Conservation (phyloP, 2,888 invertebrate genomes). For the Conistra vaccinii region DNA sequence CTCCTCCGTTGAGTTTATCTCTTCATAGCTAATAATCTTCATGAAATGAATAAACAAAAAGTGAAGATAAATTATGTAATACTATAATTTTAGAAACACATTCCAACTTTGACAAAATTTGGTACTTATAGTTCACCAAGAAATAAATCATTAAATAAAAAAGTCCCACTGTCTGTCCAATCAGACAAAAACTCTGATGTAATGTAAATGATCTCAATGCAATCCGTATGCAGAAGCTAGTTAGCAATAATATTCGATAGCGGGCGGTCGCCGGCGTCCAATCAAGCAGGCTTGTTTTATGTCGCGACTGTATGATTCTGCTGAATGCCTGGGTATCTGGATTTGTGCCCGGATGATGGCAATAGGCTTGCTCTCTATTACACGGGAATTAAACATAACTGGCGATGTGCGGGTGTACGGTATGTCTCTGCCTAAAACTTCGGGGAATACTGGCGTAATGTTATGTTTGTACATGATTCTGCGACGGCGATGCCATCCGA, state of each 20-base stretch:
- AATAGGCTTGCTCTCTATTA: too few species aligned
- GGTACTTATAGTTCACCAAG: neutral
- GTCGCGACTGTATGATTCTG: slow-evolving; percentile 53
- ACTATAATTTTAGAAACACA: neutral
- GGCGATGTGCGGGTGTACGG: neutral
- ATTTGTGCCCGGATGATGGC: neutral
- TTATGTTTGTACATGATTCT: neutral
- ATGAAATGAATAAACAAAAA: neutral
- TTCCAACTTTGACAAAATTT: neutral
- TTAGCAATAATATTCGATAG: neutral
- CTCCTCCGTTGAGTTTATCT: neutral
- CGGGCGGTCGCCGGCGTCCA: slow-evolving; percentile 45
- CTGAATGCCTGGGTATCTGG: too few species aligned
- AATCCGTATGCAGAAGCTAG: neutral
- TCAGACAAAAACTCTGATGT: neutral
- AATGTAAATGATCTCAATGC: slow-evolving; percentile 5
- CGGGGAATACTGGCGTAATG: neutral
- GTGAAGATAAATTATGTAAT: neutral
- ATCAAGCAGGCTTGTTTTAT: slow-evolving; percentile 65
- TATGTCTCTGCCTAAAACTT: neutral
- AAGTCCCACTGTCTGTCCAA: neutral
- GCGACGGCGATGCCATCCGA: slow-evolving; percentile 46
- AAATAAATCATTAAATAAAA: neutral
- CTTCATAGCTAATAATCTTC: neutral
- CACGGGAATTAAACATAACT: too few species aligned